phyloP scores from a whole-genome alignment of 2,113 vertebrate species.

The Thymallus thymallus region DNA sequence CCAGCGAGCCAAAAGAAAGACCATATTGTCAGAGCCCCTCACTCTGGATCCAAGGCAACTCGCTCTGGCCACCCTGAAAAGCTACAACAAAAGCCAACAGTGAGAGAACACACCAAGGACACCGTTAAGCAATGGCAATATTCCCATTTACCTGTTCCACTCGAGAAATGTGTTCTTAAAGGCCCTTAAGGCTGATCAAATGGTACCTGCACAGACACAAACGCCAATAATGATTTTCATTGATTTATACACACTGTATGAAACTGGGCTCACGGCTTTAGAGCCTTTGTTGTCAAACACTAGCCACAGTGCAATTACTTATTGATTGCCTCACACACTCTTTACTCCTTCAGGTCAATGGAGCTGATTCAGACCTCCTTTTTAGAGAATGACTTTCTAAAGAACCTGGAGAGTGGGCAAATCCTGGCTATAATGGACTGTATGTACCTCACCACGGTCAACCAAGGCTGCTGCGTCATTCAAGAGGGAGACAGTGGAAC shows the following conservation, averaged over 20 bases:
- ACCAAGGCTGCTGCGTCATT: slow-evolving; percentile 66
- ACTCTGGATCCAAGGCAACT: slow-evolving; percentile 56
- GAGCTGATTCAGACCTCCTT: slow-evolving; percentile 66
- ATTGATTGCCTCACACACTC: slow-evolving; percentile 1
- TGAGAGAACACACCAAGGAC: slow-evolving; percentile 53
- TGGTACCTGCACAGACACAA: slow-evolving; percentile 3
- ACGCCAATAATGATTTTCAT: slow-evolving; percentile 16
- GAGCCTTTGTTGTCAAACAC: slow-evolving; percentile 13
- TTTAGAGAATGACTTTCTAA: slow-evolving; percentile 70
- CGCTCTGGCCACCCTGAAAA: slow-evolving; percentile 51
- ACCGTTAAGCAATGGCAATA: not conserved
- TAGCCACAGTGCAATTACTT: not conserved
- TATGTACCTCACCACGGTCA: slow-evolving; percentile 58
- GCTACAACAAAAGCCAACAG: slow-evolving; percentile 70
- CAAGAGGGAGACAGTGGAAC: slow-evolving; percentile 69
- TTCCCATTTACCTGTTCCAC: slow-evolving; percentile 14
- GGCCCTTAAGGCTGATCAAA: slow-evolving; percentile 13
- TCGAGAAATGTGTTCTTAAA: slow-evolving; percentile 4
- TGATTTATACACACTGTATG: not conserved
- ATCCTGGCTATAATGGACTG: slow-evolving; percentile 63
- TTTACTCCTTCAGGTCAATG: slow-evolving; percentile 58
- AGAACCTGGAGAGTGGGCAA: slow-evolving; percentile 66
- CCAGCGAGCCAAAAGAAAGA: slow-evolving; percentile 58
- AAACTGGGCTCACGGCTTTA: slow-evolving; percentile 8
- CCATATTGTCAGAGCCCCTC: slow-evolving; percentile 67